Evolutionary conservation across 2,797 vertebrate species (phyloP).

Genomic region (Myotis myotis): DNA sequence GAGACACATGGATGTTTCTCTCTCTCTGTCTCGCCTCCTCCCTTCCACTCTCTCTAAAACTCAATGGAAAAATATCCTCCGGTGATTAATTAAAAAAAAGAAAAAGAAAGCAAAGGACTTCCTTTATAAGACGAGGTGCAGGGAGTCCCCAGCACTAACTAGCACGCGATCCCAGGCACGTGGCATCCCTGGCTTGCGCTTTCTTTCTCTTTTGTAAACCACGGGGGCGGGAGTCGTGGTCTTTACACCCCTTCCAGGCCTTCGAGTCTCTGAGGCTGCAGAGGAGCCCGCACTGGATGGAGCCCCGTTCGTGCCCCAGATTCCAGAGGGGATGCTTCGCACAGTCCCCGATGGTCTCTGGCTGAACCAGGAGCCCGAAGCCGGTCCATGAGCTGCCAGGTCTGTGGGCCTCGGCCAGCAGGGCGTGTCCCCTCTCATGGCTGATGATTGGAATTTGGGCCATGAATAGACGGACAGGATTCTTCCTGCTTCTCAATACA

Average conservation of each 20-base stretch:
- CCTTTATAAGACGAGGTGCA: neutral
- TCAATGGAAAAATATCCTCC: too few species aligned
- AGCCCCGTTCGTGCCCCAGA: accelerated
- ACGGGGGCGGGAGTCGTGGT: neutral
- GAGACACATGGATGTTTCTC: too few species aligned
- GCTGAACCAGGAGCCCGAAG: neutral
- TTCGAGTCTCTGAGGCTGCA: neutral
- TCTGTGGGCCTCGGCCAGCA: too few species aligned
- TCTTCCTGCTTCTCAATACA: constrained; percentile 42
- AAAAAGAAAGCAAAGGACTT: too few species aligned
- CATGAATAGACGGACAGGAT: neutral
- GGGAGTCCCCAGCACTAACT: neutral
- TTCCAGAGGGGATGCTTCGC: neutral
- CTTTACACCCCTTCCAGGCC: neutral
- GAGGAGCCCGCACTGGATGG: neutral
- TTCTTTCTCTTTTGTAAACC: neutral
- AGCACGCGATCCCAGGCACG: neutral
- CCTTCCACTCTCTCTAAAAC: too few species aligned
- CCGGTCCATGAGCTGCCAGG: neutral
- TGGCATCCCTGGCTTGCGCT: neutral
- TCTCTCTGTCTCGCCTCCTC: too few species aligned
- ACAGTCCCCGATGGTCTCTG: neutral
- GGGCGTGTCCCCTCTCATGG: neutral
- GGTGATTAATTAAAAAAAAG: too few species aligned
- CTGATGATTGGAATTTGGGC: neutral